Conservation (phyloP, 2,888 invertebrate species). For the Aphidius colemani region DNA sequence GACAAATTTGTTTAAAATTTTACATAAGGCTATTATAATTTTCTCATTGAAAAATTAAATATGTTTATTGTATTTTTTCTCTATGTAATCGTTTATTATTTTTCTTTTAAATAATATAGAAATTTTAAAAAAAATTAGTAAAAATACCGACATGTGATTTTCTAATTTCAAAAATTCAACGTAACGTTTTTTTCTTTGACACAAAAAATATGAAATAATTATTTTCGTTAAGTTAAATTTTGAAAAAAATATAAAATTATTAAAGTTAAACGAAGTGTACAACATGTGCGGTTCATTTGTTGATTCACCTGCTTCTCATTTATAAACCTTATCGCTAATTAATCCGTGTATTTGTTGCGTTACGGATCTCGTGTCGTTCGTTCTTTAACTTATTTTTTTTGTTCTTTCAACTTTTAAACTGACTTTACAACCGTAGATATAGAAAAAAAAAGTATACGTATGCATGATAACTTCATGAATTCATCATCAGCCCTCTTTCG, state of each 20-base stretch:
- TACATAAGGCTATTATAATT: no score
- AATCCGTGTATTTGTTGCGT: slow-evolving; percentile 57
- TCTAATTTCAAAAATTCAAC: no score
- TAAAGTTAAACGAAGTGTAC: slow-evolving; percentile 31
- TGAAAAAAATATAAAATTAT: slow-evolving; percentile 16
- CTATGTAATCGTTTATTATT: no score
- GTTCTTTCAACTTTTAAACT: slow-evolving; percentile 15
- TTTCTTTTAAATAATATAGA: no score
- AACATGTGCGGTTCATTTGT: slow-evolving; percentile 42
- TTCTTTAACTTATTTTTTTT: slow-evolving; percentile 43
- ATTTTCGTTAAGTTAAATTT: no score
- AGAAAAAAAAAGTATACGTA: not conserved
- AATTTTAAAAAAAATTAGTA: no score
- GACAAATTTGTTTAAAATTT: no score
- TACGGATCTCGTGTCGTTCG: slow-evolving; percentile 56
- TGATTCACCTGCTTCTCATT: slow-evolving; percentile 58
- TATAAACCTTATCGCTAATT: slow-evolving; percentile 61
- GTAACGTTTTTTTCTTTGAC: no score
- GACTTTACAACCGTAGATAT: no score
- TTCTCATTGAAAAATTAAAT: not conserved
- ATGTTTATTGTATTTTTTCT: no score
- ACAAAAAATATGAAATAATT: no score
- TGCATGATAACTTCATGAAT: not conserved
- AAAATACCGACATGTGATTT: no score
- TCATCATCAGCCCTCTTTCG: not conserved